Percentiles rank a stretch among this genome's conserved stretches.
Conservation (phyloP, 2,888 invertebrate genomes). For the Trachelus iudaicus region DNA sequence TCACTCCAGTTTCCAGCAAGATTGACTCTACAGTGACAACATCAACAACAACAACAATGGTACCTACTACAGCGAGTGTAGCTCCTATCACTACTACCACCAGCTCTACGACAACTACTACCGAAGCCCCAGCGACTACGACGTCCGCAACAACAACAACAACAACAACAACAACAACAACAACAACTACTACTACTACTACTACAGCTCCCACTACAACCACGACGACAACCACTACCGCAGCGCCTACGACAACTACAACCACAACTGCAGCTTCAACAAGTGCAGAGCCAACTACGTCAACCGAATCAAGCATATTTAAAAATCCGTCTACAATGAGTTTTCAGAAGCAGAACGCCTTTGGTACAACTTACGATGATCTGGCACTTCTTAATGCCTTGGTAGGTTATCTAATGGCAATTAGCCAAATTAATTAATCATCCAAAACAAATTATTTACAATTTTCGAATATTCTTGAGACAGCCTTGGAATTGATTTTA, state of each 20-base stretch:
- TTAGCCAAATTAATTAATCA: neutral
- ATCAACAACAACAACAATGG: slow-evolving; percentile 36
- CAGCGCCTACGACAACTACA: slow-evolving; percentile 28
- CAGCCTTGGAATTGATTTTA: slow-evolving; percentile 26
- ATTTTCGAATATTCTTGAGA: neutral
- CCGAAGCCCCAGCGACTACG: slow-evolving; percentile 29
- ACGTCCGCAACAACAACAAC: slow-evolving; percentile 32
- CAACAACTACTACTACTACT: slow-evolving; percentile 27
- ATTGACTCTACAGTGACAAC: slow-evolving; percentile 25
- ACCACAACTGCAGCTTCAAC: slow-evolving; percentile 24
- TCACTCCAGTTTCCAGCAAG: slow-evolving; percentile 44
- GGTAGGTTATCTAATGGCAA: slow-evolving; percentile 61
- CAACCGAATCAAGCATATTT: neutral
- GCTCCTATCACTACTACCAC: slow-evolving; percentile 25
- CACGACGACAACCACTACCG: slow-evolving; percentile 9
- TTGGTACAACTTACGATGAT: slow-evolving; percentile 67
- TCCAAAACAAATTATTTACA: neutral
- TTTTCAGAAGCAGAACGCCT: slow-evolving; percentile 46
- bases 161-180: slow-evolving; percentile 25
- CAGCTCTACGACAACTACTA: slow-evolving; percentile 20
- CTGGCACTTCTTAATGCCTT: slow-evolving; percentile 72
- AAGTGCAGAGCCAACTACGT: slow-evolving; percentile 9
- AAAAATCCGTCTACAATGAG: slow-evolving; percentile 20
- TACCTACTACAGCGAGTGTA: slow-evolving; percentile 36
- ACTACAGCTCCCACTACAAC: slow-evolving; percentile 21